Base-by-base conservation (phyloP, 2,888 invertebrate species). In the Pocota personata region DNA sequence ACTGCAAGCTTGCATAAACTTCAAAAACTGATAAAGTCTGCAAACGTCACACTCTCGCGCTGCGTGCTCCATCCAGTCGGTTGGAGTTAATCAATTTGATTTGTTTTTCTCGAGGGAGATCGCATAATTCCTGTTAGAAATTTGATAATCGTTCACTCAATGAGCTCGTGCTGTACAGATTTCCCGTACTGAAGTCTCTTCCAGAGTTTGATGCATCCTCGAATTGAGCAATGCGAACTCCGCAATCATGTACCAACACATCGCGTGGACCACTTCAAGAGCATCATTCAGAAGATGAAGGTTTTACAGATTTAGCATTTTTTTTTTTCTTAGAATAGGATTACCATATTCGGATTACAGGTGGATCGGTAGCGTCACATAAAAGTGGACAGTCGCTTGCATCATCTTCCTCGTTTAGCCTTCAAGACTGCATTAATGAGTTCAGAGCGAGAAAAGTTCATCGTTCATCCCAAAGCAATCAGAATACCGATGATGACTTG, bases 351-450 rank as follows among this genome's bases (percentile, higher is more conserved):
- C 16, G 4, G 30, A 24, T 57, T 69, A 32, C 27, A 86, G 80
- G 14, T 10, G 71, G 58, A 71, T 80, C 86, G 0, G 40, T 72
- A 32, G 72, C 60, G 19, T 82, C 86, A 14, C 62, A 71, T 1
- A 58, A 69, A 80, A 76, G 50, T 3, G 16, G 88, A 87, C 0
- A 88, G 87, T 46, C 90, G 83, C 6, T 88, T 24, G 89, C 89
- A 27, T 90, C 91, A 1, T 90, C 89, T 4, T 90, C 91, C 1
- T 90, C 91, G 4, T 92, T 92, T 75, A 91, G 91, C 78, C 76
- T 91, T 62, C 90, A 92, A 62, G 91, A 91, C 60, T 91, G 91
- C 80, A 91, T 92, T 62, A 88, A 91, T 87, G 92, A 92, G 82
- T 91, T 92, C 84, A 89, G 90, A 48, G 89, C 90, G 0, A 89